A percentile compares a stretch with the other conserved stretches of the same genome.
Conservation (phyloP, 2,113 vertebrate species). For the Bothrops jararaca region DNA sequence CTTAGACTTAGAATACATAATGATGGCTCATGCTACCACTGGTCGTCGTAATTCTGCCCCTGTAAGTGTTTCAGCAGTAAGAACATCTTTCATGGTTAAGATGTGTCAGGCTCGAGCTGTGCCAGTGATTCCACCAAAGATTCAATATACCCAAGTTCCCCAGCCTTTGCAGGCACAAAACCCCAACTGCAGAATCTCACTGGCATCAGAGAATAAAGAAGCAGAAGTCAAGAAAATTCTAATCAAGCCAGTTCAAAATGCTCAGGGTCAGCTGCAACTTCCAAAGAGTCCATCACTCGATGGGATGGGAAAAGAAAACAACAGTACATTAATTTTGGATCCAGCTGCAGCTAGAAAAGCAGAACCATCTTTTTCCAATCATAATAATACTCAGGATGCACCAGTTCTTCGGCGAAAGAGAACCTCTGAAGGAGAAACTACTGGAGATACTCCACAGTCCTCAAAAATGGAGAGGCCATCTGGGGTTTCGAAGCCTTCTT, state of each 20-base stretch:
- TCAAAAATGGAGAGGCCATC: conserved; percentile 83
- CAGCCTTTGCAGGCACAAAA: conserved; percentile 78
- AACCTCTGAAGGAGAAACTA: conserved; percentile 80
- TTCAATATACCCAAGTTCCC: conserved; percentile 94
- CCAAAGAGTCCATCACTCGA: conserved; percentile 61
- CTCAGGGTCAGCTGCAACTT: conserved; percentile 57
- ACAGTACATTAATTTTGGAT: conserved; percentile 60
- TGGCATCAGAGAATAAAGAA: conserved; percentile 61
- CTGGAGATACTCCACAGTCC: conserved; percentile 77
- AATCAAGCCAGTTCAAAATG: conserved; percentile 42
- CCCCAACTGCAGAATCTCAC: conserved; percentile 25
- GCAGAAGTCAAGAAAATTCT: conserved; percentile 44
- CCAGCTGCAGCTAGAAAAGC: conserved; percentile 59
- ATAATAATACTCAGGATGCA: conserved; percentile 64
- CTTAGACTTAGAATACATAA: conserved; percentile 65
- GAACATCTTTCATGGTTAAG: conserved; percentile 95
- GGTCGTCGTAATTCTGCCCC: conserved; percentile 92
- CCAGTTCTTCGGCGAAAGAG: conserved; percentile 81
- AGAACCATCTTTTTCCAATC: conserved; percentile 61
- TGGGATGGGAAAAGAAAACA: conserved; percentile 79
- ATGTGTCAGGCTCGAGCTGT: conserved; percentile 93
- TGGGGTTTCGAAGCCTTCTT: conserved; percentile 82
- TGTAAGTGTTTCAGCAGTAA: conserved; percentile 88
- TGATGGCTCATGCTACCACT: conserved; percentile 68
- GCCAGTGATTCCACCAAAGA: conserved; percentile 89